Conservation (phyloP, 2,888 invertebrate species). For the Trachelus tabidus region DNA sequence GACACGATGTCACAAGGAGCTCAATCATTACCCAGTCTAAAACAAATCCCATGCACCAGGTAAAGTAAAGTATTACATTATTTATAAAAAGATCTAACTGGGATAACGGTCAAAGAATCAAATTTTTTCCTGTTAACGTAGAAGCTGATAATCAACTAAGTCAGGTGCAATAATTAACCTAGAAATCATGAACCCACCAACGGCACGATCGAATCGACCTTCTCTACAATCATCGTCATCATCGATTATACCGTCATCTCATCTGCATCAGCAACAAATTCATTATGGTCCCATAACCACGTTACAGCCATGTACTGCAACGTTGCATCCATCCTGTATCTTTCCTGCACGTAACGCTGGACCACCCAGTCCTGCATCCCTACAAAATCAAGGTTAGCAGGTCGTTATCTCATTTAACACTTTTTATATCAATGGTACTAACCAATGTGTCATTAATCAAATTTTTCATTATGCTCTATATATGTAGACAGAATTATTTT, state of each 20-base stretch:
- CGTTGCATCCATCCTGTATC: conserved; percentile 47
- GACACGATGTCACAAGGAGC: neutral
- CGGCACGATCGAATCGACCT: conserved; percentile 49
- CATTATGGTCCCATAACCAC: conserved; percentile 52
- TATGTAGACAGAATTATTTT: conserved; percentile 11
- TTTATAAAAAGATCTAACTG: neutral
- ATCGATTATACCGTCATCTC: conserved; percentile 27
- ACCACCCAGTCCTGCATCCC: conserved; percentile 33
- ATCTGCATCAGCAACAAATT: conserved; percentile 43
- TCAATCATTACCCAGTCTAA: neutral
- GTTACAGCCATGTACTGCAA: conserved; percentile 46
- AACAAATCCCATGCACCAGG: neutral
- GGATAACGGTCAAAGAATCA: neutral
- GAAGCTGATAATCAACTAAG: neutral
- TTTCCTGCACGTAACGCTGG: conserved; percentile 44
- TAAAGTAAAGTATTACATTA: conserved; percentile 1
- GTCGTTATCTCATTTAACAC: neutral
- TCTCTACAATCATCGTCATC: conserved; percentile 32
- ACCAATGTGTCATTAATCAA: neutral
- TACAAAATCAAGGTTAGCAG: conserved; percentile 45
- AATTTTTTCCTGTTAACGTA: neutral
- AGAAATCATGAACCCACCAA: conserved; percentile 54
- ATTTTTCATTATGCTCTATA: neutral
- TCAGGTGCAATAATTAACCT: neutral
- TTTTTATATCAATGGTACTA: neutral